Evolutionary conservation across 2,797 vertebrate species (phyloP), one percentile per base, ranked within the genome.

Genomic region (Picus viridis): DNA sequence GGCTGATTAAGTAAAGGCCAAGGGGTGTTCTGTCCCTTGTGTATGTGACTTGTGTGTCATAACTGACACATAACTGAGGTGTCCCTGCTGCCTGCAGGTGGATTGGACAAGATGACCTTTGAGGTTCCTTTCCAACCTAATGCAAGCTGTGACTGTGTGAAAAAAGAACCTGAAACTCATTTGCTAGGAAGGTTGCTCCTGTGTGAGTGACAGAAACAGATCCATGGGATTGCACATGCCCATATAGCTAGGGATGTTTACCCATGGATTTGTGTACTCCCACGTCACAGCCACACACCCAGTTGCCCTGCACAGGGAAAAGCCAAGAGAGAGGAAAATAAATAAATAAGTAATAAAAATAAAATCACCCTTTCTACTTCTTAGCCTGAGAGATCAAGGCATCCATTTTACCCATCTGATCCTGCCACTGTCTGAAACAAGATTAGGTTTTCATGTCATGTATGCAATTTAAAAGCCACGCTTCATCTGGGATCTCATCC

Each of bases 401-500:
- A 6, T 49, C 75, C 18, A 13, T 89, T 89, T 72, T 16, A 65
- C 53, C 32, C 90, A 51, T 69, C 76, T 79, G 88, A 92, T 93
- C 54, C 90, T 89, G 88, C 67, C 80, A 58, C 69, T 2, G 56
- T 29, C 93, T 23, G 68, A 67, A 90, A 78, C 54, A 77, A 75
- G 93, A 89, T 67, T 54, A 86, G 62, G 80, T 64, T 47, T 91
- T 56, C 47, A 15, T 65, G 83, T 78, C 88, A 69, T 65, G 88
- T n/a, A 53, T 78, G 65, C 89, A 72, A 49, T 75, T 69, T 57
- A 90, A 76, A 82, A 95, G 93, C 80, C 94, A 81, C 14, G 23
- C 68, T 92, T 61, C 80, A 43, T 23, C 81, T 70, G 88, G 83
- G 88, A 76, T 49, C 81, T 59, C 90, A 82, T 59, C 93, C 91